phyloP scores from a whole-genome alignment of 2,113 vertebrate species.

The Datnioides undecimradiatus region DNA sequence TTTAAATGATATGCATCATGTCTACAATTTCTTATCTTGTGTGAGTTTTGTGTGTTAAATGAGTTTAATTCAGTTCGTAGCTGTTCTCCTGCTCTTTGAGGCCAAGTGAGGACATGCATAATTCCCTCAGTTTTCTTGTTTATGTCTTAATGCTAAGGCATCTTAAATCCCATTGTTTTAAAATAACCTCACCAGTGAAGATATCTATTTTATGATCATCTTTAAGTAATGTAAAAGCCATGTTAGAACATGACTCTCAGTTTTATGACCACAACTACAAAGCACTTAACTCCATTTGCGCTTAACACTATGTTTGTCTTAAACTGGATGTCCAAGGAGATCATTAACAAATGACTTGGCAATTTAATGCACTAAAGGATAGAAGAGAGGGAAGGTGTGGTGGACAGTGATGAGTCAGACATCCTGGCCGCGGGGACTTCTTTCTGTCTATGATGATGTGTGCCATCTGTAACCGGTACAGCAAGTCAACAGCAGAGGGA shows the following conservation, averaged over 20 bases:
- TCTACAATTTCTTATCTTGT: background rate
- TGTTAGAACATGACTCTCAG: background rate
- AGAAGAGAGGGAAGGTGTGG: constrained; percentile 14
- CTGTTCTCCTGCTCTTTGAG: background rate
- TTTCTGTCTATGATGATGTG: constrained; percentile 54
- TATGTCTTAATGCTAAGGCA: background rate
- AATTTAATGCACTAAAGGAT: background rate
- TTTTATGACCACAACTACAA: constrained; percentile 36
- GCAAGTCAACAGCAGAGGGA: constrained; percentile 67
- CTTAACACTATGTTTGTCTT: constrained; percentile 64
- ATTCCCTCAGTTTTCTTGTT: background rate
- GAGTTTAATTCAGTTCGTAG: too few relatives aligned
- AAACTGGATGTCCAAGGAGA: constrained; percentile 59
- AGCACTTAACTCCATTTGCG: constrained; percentile 64
- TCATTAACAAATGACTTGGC: constrained; percentile 48
- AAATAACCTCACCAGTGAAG: background rate
- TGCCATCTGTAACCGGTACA: constrained; percentile 68
- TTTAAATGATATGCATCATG: background rate
- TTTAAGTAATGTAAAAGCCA: constrained; percentile 33
- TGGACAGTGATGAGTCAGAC: constrained; percentile 25
- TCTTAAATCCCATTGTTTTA: background rate
- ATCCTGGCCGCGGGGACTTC: constrained; percentile 4
- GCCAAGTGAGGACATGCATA: background rate
- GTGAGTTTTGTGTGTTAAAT: too few relatives aligned
- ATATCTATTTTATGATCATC: constrained; percentile 8